Conservation (phyloP, 2,888 invertebrate species). For the Opisthograptis luteolata region DNA sequence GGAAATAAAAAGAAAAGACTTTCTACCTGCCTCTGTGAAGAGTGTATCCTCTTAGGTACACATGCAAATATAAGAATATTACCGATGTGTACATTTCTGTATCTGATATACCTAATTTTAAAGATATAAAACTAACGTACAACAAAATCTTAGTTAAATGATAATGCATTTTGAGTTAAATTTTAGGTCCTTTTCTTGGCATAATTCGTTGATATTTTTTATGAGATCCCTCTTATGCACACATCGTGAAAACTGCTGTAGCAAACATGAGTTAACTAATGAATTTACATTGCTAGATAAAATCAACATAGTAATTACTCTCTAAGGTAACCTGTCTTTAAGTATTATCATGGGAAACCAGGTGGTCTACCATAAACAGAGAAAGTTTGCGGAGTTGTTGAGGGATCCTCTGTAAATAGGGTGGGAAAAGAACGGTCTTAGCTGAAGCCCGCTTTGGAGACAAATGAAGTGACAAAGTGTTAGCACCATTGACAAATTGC, state of each 20-base stretch:
- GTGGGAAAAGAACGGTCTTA: slow-evolving; percentile 35
- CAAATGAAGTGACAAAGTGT: slow-evolving; percentile 35
- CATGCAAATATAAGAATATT: too few relatives aligned
- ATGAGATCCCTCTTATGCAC: slow-evolving; percentile 4
- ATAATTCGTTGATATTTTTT: background rate
- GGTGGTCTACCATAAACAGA: slow-evolving; percentile 56
- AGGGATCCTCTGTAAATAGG: slow-evolving; percentile 61
- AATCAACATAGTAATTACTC: slow-evolving; percentile 40
- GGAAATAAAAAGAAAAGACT: too few relatives aligned
- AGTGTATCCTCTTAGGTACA: too few relatives aligned
- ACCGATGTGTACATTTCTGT: too few relatives aligned
- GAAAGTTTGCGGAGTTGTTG: slow-evolving; percentile 55
- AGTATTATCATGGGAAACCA: slow-evolving; percentile 51
- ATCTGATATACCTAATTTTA: too few relatives aligned
- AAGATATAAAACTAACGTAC: too few relatives aligned
- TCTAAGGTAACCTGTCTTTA: slow-evolving; percentile 29
- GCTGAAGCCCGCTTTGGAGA: slow-evolving; percentile 28
- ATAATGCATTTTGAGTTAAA: too few relatives aligned
- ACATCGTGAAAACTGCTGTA: slow-evolving; percentile 4
- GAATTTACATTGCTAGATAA: slow-evolving; percentile 15
- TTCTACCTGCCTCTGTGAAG: too few relatives aligned
- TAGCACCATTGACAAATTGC: slow-evolving; percentile 42
- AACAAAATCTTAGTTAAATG: too few relatives aligned
- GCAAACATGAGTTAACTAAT: slow-evolving; percentile 9
- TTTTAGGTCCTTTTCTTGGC: slow-evolving; percentile 5